Evolutionary conservation across 1,140 invertebrate genomes (phyloP), one percentile per base, ranked within the genome.

Genomic region (Dendrolimus kikuchii): DNA sequence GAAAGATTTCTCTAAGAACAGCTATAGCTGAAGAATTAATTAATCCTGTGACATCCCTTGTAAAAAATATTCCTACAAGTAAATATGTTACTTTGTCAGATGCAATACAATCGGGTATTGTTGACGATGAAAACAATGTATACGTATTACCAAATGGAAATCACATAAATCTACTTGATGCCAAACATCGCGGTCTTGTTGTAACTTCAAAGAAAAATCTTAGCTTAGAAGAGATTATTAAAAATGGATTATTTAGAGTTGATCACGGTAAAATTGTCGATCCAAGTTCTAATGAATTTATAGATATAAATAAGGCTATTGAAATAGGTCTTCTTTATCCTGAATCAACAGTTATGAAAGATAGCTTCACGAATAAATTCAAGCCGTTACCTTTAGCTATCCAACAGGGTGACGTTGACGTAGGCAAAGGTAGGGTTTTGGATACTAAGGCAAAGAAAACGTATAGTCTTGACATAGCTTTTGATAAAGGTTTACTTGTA

Each of bases 11-110:
- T n/a, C 77, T 99, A 3, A 91, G 92, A 60, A 93, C 95, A 62
- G 93, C 95, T 7, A 91, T 95, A 59, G 89, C 91, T 43, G 90
- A 93, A 66, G 93, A 95, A 77, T 73, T 98, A n/a, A 92, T 98
- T 46, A 93, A 95, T 87, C 91, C 94, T 0, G 88, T 93, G 45
- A 89, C 89, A 6, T 96, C 96, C 5, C 85, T 96, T 45, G 88
- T 99, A 0, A 94, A 95, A 81, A 90, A 95, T 71, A 86, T 90
- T 61, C 87, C 90, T 64, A 82, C 89, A 42, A 91, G 92, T 71
- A 91, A 91, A 77, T 95, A 95, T 66, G 72, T 96, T 38, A 89
- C 89, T 46, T 77, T 98, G 53, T 83, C 91, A 6, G 92, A 94
- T 71, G 96, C 96, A 0, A 91, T 97, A 39, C 81, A 91, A 61